Conservation (phyloP, 2,888 invertebrate genomes). For the Hydroisotoma schaefferi region DNA sequence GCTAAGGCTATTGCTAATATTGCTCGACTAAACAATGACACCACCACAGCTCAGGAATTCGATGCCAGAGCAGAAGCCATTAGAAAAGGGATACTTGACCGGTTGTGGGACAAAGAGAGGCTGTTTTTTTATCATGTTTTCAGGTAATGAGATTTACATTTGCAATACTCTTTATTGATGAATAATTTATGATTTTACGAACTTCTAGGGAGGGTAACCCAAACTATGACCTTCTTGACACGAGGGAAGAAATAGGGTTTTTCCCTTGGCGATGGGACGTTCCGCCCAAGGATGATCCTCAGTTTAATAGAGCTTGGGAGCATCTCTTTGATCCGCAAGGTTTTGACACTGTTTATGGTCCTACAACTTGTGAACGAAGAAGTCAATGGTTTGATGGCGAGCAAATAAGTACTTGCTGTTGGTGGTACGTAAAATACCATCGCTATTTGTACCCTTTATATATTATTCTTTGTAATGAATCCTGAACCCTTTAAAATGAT, state of each 20-base stretch:
- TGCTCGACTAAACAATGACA: conserved; percentile 35
- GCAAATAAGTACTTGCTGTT: conserved; percentile 44
- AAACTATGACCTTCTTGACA: conserved; percentile 37
- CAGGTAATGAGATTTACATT: conserved; percentile 16
- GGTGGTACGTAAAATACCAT: conserved; percentile 36
- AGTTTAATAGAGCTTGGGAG: conserved; percentile 37
- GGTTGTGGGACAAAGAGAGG: conserved; percentile 43
- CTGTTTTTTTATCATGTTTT: conserved; percentile 44
- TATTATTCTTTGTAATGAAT: neutral
- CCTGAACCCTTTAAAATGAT: neutral
- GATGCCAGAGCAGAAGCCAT: conserved; percentile 27
- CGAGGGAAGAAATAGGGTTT: conserved; percentile 45
- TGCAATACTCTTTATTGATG: neutral
- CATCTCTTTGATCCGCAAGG: conserved; percentile 39
- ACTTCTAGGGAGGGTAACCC: conserved; percentile 40
- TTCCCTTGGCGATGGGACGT: conserved; percentile 44
- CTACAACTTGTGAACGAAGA: conserved; percentile 43
- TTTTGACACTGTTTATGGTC: conserved; percentile 40
- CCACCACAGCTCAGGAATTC: conserved; percentile 26
- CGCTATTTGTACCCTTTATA: neutral
- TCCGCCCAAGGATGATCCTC: conserved; percentile 24
- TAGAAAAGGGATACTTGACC: conserved; percentile 24
- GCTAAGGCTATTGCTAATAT: conserved; percentile 43
- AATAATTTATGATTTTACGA: neutral
- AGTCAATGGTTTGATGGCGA: conserved; percentile 45